These are phyloP conservation scores for Antheraea pernyi DNA, from an alignment of 1,140 invertebrate genomes.

Conservation along the genomic window DNA sequence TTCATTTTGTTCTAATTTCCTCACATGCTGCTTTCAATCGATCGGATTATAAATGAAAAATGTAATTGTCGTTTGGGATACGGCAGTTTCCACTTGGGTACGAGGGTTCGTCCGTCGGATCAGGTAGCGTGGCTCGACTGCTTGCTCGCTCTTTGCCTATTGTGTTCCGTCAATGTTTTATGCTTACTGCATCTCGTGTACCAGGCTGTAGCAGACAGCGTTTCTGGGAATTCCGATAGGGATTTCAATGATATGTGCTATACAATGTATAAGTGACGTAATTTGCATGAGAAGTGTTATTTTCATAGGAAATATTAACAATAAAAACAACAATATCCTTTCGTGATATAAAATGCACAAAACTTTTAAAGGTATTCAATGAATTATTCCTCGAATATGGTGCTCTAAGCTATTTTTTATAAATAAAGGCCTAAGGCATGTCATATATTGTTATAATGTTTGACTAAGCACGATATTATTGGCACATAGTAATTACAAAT, in stretches of 20 bases:
- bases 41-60: slow-evolving; percentile 52
- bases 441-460: neutral
- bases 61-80: slow-evolving; percentile 43
- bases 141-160: slow-evolving; percentile 76
- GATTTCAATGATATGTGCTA: slow-evolving; percentile 56
- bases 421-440: slow-evolving; percentile 11
- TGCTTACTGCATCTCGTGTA: slow-evolving; percentile 77
- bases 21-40: slow-evolving; percentile 73
- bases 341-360: neutral
- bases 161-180: slow-evolving; percentile 77
- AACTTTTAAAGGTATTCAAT: neutral
- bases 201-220: slow-evolving; percentile 33
- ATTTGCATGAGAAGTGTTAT: neutral
- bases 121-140: slow-evolving; percentile 79
- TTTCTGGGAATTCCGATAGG: slow-evolving; percentile 41
- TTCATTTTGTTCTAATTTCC: slow-evolving; percentile 66
- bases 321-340: neutral
- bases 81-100: slow-evolving; percentile 75
- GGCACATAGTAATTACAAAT: neutral
- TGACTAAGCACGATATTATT: slow-evolving; percentile 2
- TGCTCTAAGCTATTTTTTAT: neutral
- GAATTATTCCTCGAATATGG: neutral
- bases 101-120: slow-evolving; percentile 69
- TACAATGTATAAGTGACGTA: slow-evolving; percentile 41
- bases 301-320: neutral